Evolutionary conservation across 2,888 invertebrate genomes (phyloP).

Genomic region (Gastracanthus pulcherrimus): DNA sequence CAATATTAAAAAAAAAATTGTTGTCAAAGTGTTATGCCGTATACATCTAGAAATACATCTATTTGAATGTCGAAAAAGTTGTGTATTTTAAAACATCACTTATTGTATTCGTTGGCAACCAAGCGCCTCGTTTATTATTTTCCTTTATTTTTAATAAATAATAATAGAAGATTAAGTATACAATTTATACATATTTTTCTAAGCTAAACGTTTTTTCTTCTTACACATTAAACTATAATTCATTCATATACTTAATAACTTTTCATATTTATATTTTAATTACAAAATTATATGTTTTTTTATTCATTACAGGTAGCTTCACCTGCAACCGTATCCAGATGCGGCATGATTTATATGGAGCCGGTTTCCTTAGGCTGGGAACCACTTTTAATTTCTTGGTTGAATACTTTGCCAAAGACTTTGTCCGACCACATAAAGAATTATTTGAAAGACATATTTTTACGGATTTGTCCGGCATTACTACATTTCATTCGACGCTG

Average conservation of each 20-base stretch:
- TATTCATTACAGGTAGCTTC: conserved; percentile 83
- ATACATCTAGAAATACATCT: too few species aligned
- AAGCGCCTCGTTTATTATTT: too few species aligned
- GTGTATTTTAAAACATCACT: too few species aligned
- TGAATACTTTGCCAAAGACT: conserved; percentile 86
- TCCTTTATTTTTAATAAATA: too few species aligned
- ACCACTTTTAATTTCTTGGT: conserved; percentile 91
- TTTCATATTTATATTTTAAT: not conserved
- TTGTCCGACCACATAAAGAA: conserved; percentile 85
- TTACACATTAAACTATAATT: not conserved
- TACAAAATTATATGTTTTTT: too few species aligned
- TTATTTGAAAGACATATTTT: conserved; percentile 85
- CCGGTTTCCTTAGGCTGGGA: conserved; percentile 94
- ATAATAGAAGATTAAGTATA: too few species aligned
- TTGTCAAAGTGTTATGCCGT: too few species aligned
- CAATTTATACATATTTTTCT: too few species aligned
- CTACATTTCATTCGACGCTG: conserved; percentile 88
- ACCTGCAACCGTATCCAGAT: conserved; percentile 95
- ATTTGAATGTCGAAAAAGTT: too few species aligned
- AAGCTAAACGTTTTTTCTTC: too few species aligned
- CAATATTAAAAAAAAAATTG: too few species aligned
- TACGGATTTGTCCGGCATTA: conserved; percentile 89
- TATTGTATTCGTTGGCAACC: too few species aligned
- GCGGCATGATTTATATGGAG: conserved; percentile 98
- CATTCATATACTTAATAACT: not conserved